These are phyloP conservation scores for Aix galericulata DNA, from an alignment of 2,113 vertebrate species.

Conservation along the genomic window DNA sequence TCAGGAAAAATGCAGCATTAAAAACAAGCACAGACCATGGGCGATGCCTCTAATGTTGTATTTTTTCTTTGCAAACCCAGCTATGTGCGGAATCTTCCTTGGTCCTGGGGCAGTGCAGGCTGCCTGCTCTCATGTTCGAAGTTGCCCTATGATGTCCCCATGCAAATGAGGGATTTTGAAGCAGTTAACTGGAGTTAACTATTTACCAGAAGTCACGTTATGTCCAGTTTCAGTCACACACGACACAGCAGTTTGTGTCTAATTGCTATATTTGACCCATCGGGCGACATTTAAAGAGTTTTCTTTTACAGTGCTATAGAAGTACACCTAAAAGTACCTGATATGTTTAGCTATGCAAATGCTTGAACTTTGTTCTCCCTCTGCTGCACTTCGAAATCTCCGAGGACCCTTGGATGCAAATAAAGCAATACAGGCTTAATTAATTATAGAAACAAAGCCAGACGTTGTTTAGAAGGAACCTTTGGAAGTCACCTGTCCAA, in stretches of 20 bases:
- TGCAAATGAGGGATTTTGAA: not conserved
- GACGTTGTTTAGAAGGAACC: not conserved
- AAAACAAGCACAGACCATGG: not conserved
- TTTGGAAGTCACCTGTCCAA: not conserved
- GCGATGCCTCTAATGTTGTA: not conserved
- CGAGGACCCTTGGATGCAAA: not conserved
- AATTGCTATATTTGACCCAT: not conserved
- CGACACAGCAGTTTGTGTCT: not conserved
- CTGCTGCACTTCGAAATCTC: not conserved
- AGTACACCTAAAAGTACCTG: not conserved
- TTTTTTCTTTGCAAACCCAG: not conserved
- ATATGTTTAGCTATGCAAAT: constrained; percentile 4
- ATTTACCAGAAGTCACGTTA: not conserved
- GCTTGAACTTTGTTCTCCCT: not conserved
- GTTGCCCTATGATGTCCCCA: not conserved
- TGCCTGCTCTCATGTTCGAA: not conserved
- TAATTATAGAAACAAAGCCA: constrained; percentile 14
- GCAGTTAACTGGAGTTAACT: not conserved
- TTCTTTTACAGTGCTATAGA: not conserved
- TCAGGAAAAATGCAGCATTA: not conserved
- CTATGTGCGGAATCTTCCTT: not conserved
- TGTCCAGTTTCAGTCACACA: not conserved
- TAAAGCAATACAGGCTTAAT: not conserved
- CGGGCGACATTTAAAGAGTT: not conserved
- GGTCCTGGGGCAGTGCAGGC: not conserved